Evolutionary conservation across 2,797 vertebrate genomes (phyloP).

Genomic region (Aphelocoma californica): DNA sequence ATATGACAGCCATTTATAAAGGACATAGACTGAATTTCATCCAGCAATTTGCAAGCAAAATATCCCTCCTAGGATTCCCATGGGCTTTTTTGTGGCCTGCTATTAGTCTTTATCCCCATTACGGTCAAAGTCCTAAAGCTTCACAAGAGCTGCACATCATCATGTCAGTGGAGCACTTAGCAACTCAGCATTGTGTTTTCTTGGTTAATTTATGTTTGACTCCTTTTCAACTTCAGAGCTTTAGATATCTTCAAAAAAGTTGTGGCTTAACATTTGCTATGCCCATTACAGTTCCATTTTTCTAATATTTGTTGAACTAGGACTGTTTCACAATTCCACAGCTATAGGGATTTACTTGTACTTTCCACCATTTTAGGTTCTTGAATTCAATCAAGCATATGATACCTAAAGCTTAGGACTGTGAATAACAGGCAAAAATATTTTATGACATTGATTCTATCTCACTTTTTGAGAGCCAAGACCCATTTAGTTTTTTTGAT

Average conservation of each 20-base stretch:
- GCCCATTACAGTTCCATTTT: not conserved
- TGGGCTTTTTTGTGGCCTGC: not conserved
- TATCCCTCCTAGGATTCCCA: not conserved
- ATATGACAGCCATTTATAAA: not conserved
- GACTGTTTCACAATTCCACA: not conserved
- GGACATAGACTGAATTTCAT: not conserved
- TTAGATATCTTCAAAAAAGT: not conserved
- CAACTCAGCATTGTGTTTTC: not conserved
- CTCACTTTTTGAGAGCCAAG: constrained; percentile 12
- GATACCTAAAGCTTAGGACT: not conserved
- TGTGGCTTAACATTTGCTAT: not conserved
- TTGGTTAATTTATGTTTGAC: not conserved
- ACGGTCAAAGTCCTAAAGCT: not conserved
- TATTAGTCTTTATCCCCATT: not conserved
- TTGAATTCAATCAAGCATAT: not conserved
- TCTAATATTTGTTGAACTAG: not conserved
- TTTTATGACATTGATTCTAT: not conserved
- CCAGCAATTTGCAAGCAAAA: not conserved
- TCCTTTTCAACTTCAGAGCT: not conserved
- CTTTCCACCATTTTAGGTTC: not conserved
- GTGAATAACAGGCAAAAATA: not conserved
- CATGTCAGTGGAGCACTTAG: not conserved
- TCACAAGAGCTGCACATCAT: not conserved
- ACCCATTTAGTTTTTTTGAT: not conserved
- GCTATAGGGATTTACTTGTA: not conserved